Evolutionary conservation across 1,140 invertebrate species (phyloP).

Genomic region (Acromyrmex charruanus): DNA sequence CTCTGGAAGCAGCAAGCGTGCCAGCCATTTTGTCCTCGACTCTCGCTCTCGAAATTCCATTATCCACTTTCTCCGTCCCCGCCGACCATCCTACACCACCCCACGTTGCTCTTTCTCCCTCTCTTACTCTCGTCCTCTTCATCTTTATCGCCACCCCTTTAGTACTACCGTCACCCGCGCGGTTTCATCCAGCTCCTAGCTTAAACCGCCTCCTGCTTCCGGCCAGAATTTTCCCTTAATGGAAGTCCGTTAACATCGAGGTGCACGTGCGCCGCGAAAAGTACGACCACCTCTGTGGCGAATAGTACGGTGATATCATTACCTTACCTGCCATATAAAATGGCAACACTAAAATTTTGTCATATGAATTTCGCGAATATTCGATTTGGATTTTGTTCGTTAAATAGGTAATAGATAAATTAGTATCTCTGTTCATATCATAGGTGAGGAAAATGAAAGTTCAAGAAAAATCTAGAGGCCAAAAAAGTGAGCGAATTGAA

Average conservation of each 20-base stretch:
- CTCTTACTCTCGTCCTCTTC: constrained; percentile 23
- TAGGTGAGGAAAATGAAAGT: not conserved
- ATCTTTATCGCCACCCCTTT: constrained; percentile 67
- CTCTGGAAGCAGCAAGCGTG: constrained; percentile 75
- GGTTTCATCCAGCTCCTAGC: constrained; percentile 66
- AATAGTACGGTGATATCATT: constrained; percentile 30
- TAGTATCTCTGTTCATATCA: not conserved
- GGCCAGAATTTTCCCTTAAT: constrained; percentile 78
- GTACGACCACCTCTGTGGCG: constrained; percentile 1
- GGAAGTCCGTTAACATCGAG: constrained; percentile 61
- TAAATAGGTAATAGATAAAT: not conserved
- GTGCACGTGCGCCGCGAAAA: constrained; percentile 1
- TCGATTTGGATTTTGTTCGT: not conserved
- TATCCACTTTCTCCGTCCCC: constrained; percentile 77
- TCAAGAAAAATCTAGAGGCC: not conserved
- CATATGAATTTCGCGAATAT: not conserved
- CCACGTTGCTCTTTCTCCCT: constrained; percentile 44
- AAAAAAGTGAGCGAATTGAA: not conserved
- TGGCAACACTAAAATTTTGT: constrained; percentile 18
- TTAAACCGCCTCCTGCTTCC: constrained; percentile 74
- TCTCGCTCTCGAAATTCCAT: constrained; percentile 85
- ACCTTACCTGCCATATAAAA: constrained; percentile 34
- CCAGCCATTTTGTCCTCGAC: constrained; percentile 83
- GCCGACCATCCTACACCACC: constrained; percentile 33
- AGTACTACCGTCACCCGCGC: constrained; percentile 70